Base-by-base conservation (phyloP, 53 echinoderm and acorn worm genomes). In the Holothuria scabra region DNA sequence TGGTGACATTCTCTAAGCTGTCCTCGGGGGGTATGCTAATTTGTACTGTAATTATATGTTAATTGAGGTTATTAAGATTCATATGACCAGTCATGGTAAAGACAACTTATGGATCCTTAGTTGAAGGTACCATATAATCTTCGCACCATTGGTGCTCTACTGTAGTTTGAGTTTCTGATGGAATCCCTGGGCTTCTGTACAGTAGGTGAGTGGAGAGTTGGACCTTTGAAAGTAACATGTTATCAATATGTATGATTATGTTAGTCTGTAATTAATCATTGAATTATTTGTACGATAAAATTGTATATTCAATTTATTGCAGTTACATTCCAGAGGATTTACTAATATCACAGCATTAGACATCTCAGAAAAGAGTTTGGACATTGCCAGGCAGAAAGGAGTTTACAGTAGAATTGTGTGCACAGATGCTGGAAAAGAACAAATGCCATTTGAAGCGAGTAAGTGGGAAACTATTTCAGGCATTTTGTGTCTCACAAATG, bases 361-460 rank as follows among this genome's bases (percentile, higher is more conserved):
- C 58, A 79, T 79, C 28, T 79, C 79, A 25, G 30, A 56, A 28
- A 59, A 56, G 59, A 79, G 79, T 79, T 46, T 79, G 18, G 79
- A 79, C 59, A 56, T 56, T 19, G 58, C 79, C 30, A 79, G 32
- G 14, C 21, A 48, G 48, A 79, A 79, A 79, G 59, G 59, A 12
- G 59, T 59, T n/a, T 79, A 79, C 58, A 59, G 30, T 11, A 79
- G 59, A 12, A 11, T 79, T 55, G 32, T 79, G 20, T 59, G 59
- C 34, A 31, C 57, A 25, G 28, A 79, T 16, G 58, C 59, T 12
- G 59, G 32, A 13, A 59, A 56, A 6, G 58, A 28, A 19, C 72
- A 72, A 22, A 72, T 72, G 72, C 72, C 72, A 41, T 72, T 72
- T 72, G 72, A 48, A 25, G 72, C 44, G 48, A 72, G 72, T 72